Evolutionary conservation across 1,140 invertebrate species (phyloP), one percentile per base, ranked within the genome.

Genomic region (Aphidius ervi): DNA sequence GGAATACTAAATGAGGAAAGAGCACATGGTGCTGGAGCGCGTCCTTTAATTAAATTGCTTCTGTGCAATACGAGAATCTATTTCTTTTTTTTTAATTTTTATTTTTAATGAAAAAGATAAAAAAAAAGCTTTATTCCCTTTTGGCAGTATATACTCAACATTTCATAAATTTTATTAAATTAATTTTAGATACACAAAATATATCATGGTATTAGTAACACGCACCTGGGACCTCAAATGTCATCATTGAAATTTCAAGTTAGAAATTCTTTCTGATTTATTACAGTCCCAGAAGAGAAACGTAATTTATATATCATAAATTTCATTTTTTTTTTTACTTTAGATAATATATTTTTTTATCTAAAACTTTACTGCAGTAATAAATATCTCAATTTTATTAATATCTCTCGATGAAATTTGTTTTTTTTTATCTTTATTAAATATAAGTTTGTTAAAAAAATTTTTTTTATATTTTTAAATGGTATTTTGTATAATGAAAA

Each of bases 11-110:
- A 20, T 23, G 23, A 49, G 9, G 2, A 20, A 49, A 20, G 20
- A 20, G 50, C 45, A 46, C 42, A 59, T 59, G 58, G 49, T 31
- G 23, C 42, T 59, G 23, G 10, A 7, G 40, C 20, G 40, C 20
- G 46, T 39, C 37, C 59, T 61, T 61, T 61, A 61, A 61, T 61
- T 61, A 61, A 61, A 61, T 61, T 61, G 53, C 59, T 53, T 50
- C 54, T 5, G n/a, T 7, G n/a, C 46, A 4, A 45, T 46, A 31
- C 8, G 31, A 9, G 47, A 4, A 42, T 37, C 37, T 58, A 40
- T 46, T 39, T 48, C 5, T 39, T 16, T 16, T 48, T 31, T 40
- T 31, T 47, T 9, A n/a, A 40, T 20, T n/a, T 16, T 47, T 23
- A 4, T 8, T 23, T 50, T 8, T 50, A 20, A 31, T 31, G 23